Base-by-base conservation (phyloP, 2,797 vertebrate species). In the Eupleurogrammus muticus region DNA sequence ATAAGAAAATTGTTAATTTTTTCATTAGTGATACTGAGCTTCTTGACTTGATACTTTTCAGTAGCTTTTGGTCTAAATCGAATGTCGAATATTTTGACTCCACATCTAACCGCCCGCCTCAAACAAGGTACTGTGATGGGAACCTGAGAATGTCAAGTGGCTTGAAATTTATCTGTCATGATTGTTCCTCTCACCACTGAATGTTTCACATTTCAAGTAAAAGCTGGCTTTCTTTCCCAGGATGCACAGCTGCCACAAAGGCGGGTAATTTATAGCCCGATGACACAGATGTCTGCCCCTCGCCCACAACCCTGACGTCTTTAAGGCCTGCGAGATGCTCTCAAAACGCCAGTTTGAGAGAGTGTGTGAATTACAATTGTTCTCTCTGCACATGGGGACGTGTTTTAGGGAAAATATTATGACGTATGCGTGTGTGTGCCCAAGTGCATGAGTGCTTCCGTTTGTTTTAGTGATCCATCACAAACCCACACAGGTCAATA, bases 241-340 rank as follows among this genome's bases (percentile, higher is more conserved):
- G 81, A 87, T 84, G 79, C 74, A 79, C 84, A 82, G 75, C 84
- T 91, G 84, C 70, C 84, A 76, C 81, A 74, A 11, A 40, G 66
- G 21, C n/a, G 23, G 67, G 70, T 83, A 94, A 94, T 94, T 93
- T 92, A 91, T 93, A 93, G 90, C 48, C 11, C 0, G 40, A 80
- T 94, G 93, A 94, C 84, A 89, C 91, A 93, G 77, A 75, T 81
- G 70, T 78, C 72, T 87, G n/a, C n/a, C n/a, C n/a, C n/a, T n/a
- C n/a, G n/a, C n/a, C n/a, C n/a, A 58, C 0, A 0, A 11, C 24
- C 47, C 14, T 35, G 47, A 71, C 48, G 55, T 66, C 61, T 50
- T 3, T 1, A 14, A 16, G 51, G 46, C 60, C 65, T 38, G 24
- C 32, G 47, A 71, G 54, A 32, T 1, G 9, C 24, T 66, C 55